Percentiles rank a stretch among this genome's conserved stretches.
phyloP scores from a whole-genome alignment of 2,888 invertebrate genomes.

The Melinopterus prodromus region DNA sequence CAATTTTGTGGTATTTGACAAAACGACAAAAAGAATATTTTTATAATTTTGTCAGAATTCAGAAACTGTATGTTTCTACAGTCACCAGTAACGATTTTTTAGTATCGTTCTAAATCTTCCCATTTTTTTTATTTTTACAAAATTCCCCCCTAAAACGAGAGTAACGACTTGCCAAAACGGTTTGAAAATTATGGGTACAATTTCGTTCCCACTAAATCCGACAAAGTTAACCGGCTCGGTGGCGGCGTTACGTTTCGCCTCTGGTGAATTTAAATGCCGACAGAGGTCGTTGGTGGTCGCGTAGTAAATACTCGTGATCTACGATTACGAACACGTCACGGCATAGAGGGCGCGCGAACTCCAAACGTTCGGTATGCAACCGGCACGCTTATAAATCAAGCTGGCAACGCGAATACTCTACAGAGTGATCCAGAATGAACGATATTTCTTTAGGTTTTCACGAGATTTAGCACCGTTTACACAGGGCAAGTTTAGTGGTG shows the following conservation, averaged over 20 bases:
- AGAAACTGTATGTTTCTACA: too few relatives aligned
- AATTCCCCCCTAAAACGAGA: background rate
- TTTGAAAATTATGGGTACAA: background rate
- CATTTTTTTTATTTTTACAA: background rate
- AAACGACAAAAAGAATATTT: too few relatives aligned
- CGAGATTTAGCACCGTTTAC: too few relatives aligned
- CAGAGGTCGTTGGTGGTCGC: conserved; percentile 4
- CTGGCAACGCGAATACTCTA: background rate
- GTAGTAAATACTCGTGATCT: background rate
- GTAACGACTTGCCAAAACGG: background rate
- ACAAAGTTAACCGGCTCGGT: background rate
- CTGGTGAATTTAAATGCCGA: background rate
- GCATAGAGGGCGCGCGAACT: background rate
- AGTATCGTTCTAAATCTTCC: background rate
- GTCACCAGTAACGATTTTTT: background rate
- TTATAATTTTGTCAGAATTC: too few relatives aligned
- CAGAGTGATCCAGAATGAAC: too few relatives aligned
- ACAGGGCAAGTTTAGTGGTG: too few relatives aligned
- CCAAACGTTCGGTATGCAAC: background rate
- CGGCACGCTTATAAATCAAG: background rate
- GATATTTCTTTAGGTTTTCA: too few relatives aligned
- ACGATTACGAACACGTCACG: background rate
- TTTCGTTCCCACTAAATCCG: background rate
- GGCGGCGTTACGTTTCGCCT: background rate
- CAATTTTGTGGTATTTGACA: too few relatives aligned